Base-by-base conservation (phyloP, 2,888 invertebrate genomes). In the Heliothis peltigera region DNA sequence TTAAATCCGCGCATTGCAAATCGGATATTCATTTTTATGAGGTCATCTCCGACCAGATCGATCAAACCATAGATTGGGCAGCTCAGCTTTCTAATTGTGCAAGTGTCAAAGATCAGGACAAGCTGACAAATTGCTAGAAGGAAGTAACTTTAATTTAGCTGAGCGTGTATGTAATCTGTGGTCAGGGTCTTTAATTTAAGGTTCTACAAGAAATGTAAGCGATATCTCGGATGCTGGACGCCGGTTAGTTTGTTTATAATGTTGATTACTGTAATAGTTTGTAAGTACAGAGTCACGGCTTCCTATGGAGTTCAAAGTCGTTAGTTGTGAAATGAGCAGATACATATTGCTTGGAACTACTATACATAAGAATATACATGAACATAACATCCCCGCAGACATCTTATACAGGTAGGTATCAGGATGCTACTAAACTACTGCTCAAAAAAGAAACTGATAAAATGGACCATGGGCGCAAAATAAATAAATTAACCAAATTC, bases 1-100 rank as follows among this genome's bases (percentile, higher is more conserved):
- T 43, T 76, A 35, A 62, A 54, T 58, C 55, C 12, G 43, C 58
- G 21, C 28, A 53, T 43, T 10, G 19, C 47, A 55, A 59, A 64
- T 70, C 53, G 28, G 42, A 48, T 19, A 64, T 42, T 54, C 19
- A 42, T 43, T 22, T n/a, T 28, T 35, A 59, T 46, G 59, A 70
- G 71, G 64, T 64, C 52, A 19, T 10, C 12, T 32, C 44, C 48
- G 57, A 66, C 51, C 17, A 25, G 42, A 70, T 75, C 39, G 42
- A 22, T 61, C 48, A 73, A 58, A 19, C 2, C 19, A 53, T 19
- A 63, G 35, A 56, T 59, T 65, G 47, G 55, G 47, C 60, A 63
- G 62, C 62, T 55, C 35, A 49, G 69, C 82, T 81, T 81, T 81
- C 82, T 74, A 75, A 66, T 69, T 52, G 43, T 52, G 52, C 44